phyloP scores from a whole-genome alignment of 2,888 invertebrate genomes.

The Perizoma affinitatum region DNA sequence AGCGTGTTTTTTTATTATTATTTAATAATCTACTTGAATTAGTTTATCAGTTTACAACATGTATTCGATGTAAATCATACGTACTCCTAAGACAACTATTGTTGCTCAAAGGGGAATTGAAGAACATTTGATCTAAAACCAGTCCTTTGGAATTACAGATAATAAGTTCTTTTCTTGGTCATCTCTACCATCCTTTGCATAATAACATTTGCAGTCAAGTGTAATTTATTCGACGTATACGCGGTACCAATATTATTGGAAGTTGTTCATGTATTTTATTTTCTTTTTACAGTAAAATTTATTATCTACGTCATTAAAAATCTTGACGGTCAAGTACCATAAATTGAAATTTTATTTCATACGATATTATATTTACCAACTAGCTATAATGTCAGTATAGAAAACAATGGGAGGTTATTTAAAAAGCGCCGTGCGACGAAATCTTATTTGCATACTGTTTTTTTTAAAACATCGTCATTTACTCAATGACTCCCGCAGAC shows the following conservation, averaged over 20 bases:
- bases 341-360: constrained; percentile 48
- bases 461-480: constrained; percentile 59
- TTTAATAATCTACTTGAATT: too few species aligned
- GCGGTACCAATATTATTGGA: constrained; percentile 20
- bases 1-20: too few species aligned
- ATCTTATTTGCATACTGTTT: constrained; percentile 61
- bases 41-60: too few species aligned
- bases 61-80: too few species aligned
- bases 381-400: neutral
- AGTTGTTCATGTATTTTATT: constrained; percentile 24
- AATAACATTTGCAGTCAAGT: constrained; percentile 24
- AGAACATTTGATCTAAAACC: neutral
- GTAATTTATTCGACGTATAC: constrained; percentile 27
- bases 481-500: constrained; percentile 66
- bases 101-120: too few species aligned
- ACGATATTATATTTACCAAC: constrained; percentile 38
- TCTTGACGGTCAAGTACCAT: constrained; percentile 45
- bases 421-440: constrained; percentile 42
- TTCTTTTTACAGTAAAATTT: constrained; percentile 42
- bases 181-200: neutral
- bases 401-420: constrained; percentile 42
- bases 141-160: neutral
- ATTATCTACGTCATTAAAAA: constrained; percentile 49
- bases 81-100: too few species aligned
- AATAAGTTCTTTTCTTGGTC: neutral